Percentiles rank a stretch among this genome's conserved stretches.
Evolutionary conservation across 53 echinoderm and acorn worm species (phyloP).

Genomic region (Apostichopus leukothele): DNA sequence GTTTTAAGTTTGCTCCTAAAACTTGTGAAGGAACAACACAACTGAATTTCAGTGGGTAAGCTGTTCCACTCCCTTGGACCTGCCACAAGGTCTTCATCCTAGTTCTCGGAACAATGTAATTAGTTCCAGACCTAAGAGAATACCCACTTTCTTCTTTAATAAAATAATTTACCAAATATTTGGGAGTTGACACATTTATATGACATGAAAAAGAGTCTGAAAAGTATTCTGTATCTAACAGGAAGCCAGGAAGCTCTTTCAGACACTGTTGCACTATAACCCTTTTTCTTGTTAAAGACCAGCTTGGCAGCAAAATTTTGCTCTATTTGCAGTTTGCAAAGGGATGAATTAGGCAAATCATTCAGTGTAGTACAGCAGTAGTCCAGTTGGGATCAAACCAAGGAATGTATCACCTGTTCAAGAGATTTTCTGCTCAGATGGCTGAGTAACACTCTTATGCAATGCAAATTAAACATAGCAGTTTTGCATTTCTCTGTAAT

Average conservation of each 20-base stretch:
- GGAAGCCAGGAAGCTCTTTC: constrained; percentile 5
- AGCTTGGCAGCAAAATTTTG: background rate
- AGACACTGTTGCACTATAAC: background rate
- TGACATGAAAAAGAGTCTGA: background rate
- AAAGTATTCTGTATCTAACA: background rate
- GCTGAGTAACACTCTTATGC: background rate
- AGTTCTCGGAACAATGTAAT: background rate
- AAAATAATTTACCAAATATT: background rate
- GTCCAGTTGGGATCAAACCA: background rate
- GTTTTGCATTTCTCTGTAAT: constrained; percentile 22
- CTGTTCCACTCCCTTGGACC: constrained; percentile 4
- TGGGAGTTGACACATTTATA: background rate
- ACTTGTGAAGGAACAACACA: background rate
- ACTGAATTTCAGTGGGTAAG: constrained; percentile 12
- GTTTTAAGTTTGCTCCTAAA: background rate
- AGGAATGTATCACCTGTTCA: background rate
- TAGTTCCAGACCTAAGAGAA: background rate
- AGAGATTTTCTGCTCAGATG: constrained; percentile 21
- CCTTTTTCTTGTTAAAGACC: background rate
- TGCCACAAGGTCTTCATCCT: background rate
- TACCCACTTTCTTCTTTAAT: constrained; percentile 3
- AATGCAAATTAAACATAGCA: background rate
- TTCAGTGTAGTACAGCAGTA: background rate
- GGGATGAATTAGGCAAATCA: background rate
- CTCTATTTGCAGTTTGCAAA: background rate